Evolutionary conservation across 2,797 vertebrate species (phyloP), one percentile per base, ranked within the genome.

Genomic region (Distichodus sexfasciatus): DNA sequence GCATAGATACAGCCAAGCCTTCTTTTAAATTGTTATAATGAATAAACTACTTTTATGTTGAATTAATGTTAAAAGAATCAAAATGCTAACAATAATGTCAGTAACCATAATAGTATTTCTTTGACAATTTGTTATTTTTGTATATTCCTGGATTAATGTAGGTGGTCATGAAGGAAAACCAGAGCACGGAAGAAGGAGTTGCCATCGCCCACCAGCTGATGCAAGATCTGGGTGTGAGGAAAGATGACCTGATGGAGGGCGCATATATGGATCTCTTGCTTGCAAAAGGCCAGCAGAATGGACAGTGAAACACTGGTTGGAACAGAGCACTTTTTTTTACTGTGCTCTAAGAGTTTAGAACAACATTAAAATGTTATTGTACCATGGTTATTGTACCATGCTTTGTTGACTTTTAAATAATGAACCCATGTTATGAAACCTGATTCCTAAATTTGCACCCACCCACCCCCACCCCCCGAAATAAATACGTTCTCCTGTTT

Each of bases 211-310:
- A 69, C 29, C 64, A 62, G 6, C 80, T 94, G 81, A 93, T 95
- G 92, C 64, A 75, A 38, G 78, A 89, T 24, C 83, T 95, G 41
- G 87, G 87, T 0, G 82, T 95, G 1, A 58, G 76, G 0, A 65
- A 83, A 46, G 81, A 88, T 4, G 89, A 91, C 72, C 87, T 95
- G 69, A 80, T 93, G 61, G 87, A 88, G 0, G 90, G 93, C 0
- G 92, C 94, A 1, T 94, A 95, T 77, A 72, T 94, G 84, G 94
- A 95, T 61, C 87, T 94, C 3, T 31, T 94, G 0, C 85, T 91
- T 75, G 78, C n/a, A 54, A 74, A 76, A 26, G 47, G 40, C 9
- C 51, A 70, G 38, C 50, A 41, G 19, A 76, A 78, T 57, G 75
- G 61, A 66, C 38, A 69, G 26, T 59, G 38, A 64, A n/a, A 31